Conservation (phyloP, 2,113 vertebrate genomes). For the Sardina pilchardus region DNA sequence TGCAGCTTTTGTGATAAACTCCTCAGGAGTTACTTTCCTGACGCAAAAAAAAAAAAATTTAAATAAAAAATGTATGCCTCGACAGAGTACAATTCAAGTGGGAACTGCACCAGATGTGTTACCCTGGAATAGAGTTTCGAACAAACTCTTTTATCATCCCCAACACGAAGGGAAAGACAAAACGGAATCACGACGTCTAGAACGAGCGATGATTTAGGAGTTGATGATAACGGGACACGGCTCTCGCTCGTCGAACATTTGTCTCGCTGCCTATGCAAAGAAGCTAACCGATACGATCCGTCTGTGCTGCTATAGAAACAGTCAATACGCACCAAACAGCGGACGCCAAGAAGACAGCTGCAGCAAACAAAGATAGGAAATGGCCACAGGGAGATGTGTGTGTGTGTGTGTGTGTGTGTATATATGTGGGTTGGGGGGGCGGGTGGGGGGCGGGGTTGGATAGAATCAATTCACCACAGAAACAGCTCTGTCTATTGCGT, state of each 20-base stretch:
- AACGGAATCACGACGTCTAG: neutral
- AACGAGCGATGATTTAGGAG: neutral
- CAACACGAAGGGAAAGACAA: neutral
- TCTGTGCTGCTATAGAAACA: neutral
- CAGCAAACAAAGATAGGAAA: constrained; percentile 14
- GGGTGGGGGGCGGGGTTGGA: neutral
- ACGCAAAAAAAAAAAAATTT: neutral
- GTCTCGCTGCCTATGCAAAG: neutral
- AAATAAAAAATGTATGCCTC: neutral
- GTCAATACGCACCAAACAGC: constrained; percentile 17
- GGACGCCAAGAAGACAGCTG: constrained; percentile 20
- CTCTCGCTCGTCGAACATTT: neutral
- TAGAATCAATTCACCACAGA: constrained; percentile 23
- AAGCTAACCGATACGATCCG: neutral
- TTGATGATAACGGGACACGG: neutral
- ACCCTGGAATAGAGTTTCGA: neutral
- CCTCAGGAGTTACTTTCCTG: neutral
- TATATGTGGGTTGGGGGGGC: neutral
- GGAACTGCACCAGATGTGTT: neutral
- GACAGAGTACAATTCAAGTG: neutral
- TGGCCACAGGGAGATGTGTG: neutral
- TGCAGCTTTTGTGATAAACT: neutral
- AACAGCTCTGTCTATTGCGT: neutral
- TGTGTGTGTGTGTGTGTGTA: neutral
- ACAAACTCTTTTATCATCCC: constrained; percentile 2